Base-by-base conservation (phyloP, 2,888 invertebrate genomes). In the Eupithecia exiguata region DNA sequence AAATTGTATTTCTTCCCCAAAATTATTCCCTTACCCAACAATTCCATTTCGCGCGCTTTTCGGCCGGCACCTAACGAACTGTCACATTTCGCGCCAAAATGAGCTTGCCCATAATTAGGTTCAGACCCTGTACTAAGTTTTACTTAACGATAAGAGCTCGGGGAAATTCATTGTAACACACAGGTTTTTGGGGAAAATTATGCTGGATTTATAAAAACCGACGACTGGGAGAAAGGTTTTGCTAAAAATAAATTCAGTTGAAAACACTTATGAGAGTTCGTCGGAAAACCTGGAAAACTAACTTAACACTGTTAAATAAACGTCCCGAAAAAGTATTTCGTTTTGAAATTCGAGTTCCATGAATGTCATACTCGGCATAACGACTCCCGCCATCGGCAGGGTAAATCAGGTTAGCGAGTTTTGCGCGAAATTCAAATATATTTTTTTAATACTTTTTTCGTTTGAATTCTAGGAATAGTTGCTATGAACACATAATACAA, bases 51-150 rank as follows among this genome's bases (percentile, higher is more conserved):
- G 81, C 81, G 80, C 83, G 62, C 53, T 81, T 84, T 84, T 83
- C 80, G 84, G 84, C 82, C 81, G 82, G 83, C 81, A 82, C 77
- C 87, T 91, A 92, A 91, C 91, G 91, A 92, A 91, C 91, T 91
- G 92, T 88, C 90, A 89, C 87, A 89, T 88, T 88, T 88, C 85
- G 84, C 89, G 86, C 86, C 88, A 87, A 91, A 91, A 91, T 89
- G 89, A 88, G 86, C 84, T 84, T 79, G 79, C 79, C 86, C 86
- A 86, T 91, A 89, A 91, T 91, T 89, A 89, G 84, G 86, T 89
- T 89, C 81, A 79, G 82, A 77, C 80, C 84, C 80, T 80, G 78
- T 84, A 84, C 86, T 83, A 84, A 74, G 83, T 79, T 81, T 75
- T 78, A 71, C 75, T 77, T 71, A 81, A 83, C 79, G 81, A 78